Evolutionary conservation across 64 coral and sea anemone species (phyloP), one percentile per base, ranked within the genome.

Genomic region (Hydrozoanthus tunicans): DNA sequence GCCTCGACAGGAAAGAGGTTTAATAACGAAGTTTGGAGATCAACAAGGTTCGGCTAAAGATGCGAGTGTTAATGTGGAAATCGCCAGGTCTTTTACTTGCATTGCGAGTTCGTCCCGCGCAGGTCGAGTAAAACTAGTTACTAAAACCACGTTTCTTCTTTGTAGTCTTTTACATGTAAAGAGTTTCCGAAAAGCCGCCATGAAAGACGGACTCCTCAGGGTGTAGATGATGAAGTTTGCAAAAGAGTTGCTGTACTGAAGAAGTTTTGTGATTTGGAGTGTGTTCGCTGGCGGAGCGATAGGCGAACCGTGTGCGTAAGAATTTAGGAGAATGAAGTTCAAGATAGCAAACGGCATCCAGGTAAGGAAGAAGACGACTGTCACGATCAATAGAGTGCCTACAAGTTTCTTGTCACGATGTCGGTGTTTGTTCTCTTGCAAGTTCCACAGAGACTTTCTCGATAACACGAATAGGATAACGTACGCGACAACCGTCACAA

Each of bases 211-310:
- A 68, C 65, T 86, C 55, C 66, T 73, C 66, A 86, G 43, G 0
- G 83, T 72, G 14, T 86, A 86, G 10, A 86, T 73, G 9, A 86
- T 86, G 9, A 58, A 70, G 15, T 86, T 86, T 6, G 83, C 83
- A 71, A 86, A 86, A 3, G 66, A 86, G 66, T 86, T 86, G 53
- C 83, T 86, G 67, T 86, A 86, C 8, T 72, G 53, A 24, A 86
- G 83, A 66, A 58, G 55, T 24, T 86, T 86, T 7, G 83, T 73
- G 9, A 86, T 86, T 7, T 56, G n/a, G 0, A 86, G 7, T 6
- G 55, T 3, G n/a, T 86, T 72, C 9, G n/a, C 4, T 10, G 66
- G 65, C 27, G 23, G 32, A 11, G 25, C 10, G 13, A 71, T 53
- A 20, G 53, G 8, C 6, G 9, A 71, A 0, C 55, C 53, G 6